Conservation (phyloP, 2,888 invertebrate species). For the Drosophila phalerata region DNA sequence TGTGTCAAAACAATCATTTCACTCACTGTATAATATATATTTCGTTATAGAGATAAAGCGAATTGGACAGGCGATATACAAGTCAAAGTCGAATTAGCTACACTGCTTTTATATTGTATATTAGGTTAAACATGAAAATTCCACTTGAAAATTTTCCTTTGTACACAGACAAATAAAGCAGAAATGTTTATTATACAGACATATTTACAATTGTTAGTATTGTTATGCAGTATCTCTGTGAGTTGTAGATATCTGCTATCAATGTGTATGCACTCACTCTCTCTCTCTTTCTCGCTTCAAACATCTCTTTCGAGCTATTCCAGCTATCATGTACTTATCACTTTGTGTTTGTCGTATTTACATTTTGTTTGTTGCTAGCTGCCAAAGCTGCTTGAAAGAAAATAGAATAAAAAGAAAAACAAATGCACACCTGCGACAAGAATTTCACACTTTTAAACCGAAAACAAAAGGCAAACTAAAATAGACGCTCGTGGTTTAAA, state of each 20-base stretch:
- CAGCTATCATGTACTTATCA: conserved; percentile 37
- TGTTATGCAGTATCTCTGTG: conserved; percentile 9
- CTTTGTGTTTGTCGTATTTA: conserved; percentile 50
- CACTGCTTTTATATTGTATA: conserved; percentile 27
- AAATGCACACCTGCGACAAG: conserved; percentile 74
- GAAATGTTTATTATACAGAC: conserved; percentile 46
- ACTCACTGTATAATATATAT: background rate
- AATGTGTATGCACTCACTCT: conserved; percentile 22
- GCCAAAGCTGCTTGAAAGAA: conserved; percentile 7
- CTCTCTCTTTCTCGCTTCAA: background rate
- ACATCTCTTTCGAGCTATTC: conserved; percentile 1
- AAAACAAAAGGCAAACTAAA: conserved; percentile 50
- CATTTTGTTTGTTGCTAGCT: conserved; percentile 69
- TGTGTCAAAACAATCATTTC: background rate
- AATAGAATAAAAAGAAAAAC: conserved; percentile 1
- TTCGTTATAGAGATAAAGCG: background rate
- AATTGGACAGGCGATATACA: conserved; percentile 17
- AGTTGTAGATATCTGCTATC: conserved; percentile 43
- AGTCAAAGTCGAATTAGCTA: conserved; percentile 44
- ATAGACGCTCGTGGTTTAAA: conserved; percentile 60
- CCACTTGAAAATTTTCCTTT: conserved; percentile 45
- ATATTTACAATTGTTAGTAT: background rate
- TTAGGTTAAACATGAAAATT: conserved; percentile 26
- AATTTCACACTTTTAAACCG: conserved; percentile 72
- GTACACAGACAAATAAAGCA: conserved; percentile 26